Conservation (phyloP, 1,140 invertebrate genomes). For the Drosophila bipectinata region DNA sequence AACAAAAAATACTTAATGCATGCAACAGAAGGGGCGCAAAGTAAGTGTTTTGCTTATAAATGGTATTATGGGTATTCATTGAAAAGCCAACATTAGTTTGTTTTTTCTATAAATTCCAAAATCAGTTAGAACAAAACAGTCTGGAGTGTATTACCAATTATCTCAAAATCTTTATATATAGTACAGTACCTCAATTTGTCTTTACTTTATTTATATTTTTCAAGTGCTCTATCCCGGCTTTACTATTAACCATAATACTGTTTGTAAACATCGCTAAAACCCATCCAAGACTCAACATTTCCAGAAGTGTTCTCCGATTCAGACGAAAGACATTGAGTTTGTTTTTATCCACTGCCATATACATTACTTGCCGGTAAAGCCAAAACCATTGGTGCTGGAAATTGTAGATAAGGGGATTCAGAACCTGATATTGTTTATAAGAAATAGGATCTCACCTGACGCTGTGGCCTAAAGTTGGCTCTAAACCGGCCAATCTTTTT, state of each 20-base stretch:
- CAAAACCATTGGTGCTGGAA: slow-evolving; percentile 40
- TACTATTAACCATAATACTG: slow-evolving; percentile 36
- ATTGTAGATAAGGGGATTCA: no score
- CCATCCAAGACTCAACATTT: slow-evolving; percentile 35
- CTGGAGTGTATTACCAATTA: no score
- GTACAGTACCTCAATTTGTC: no score
- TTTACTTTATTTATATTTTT: background rate
- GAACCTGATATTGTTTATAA: no score
- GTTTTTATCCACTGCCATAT: background rate
- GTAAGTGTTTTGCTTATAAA: background rate
- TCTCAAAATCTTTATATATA: no score
- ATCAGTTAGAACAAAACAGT: no score
- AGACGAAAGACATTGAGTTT: slow-evolving; percentile 26
- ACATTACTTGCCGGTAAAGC: slow-evolving; percentile 10
- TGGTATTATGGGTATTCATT: background rate
- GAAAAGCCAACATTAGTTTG: slow-evolving; percentile 5
- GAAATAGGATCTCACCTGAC: background rate
- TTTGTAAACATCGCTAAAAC: slow-evolving; percentile 50
- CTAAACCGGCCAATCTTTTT: slow-evolving; percentile 25
- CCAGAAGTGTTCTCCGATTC: slow-evolving; percentile 23
- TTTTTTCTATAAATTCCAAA: background rate
- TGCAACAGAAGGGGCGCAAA: slow-evolving; percentile 3
- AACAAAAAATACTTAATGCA: slow-evolving; percentile 40
- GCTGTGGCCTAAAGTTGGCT: background rate
- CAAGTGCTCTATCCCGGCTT: slow-evolving; percentile 10